phyloP scores from a whole-genome alignment of 2,888 invertebrate genomes.

The Sicus ferrugineus region DNA sequence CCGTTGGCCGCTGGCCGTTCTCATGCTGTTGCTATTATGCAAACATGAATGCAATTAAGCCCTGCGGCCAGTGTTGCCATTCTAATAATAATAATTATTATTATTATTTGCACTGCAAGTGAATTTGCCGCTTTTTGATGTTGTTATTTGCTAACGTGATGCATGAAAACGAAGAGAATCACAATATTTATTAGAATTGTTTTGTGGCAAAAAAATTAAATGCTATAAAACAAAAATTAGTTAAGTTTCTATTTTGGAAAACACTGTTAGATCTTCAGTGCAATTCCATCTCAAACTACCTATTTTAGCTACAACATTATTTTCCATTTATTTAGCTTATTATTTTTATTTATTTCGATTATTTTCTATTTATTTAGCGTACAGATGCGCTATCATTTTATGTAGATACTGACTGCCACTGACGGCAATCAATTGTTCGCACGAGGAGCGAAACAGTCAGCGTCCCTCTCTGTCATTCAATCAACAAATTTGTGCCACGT shows the following conservation, averaged over 20 bases:
- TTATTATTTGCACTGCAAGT: conserved; percentile 28
- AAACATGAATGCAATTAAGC: conserved; percentile 32
- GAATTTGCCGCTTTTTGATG: conserved; percentile 4
- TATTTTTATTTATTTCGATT: no score
- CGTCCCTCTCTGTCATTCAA: not conserved
- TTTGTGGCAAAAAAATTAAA: not conserved
- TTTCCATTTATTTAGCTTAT: no score
- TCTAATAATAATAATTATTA: conserved; percentile 15
- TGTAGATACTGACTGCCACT: no score
- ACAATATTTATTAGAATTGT: not conserved
- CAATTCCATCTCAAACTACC: conserved; percentile 63
- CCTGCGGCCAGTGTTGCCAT: conserved; percentile 31
- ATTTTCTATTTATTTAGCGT: no score
- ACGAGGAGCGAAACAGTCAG: not conserved
- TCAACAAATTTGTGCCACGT: not conserved
- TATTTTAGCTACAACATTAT: conserved; percentile 55
- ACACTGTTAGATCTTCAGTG: conserved; percentile 61
- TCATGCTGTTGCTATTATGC: conserved; percentile 21
- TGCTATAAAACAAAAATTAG: not conserved
- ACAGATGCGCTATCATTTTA: no score
- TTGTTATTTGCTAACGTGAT: not conserved
- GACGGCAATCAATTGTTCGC: no score
- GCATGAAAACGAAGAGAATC: not conserved
- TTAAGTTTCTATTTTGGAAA: conserved; percentile 43
- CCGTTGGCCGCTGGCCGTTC: not conserved